These are phyloP conservation scores for Clitarchus hookeri DNA, from an alignment of 2,888 invertebrate species.

Conservation along the genomic window DNA sequence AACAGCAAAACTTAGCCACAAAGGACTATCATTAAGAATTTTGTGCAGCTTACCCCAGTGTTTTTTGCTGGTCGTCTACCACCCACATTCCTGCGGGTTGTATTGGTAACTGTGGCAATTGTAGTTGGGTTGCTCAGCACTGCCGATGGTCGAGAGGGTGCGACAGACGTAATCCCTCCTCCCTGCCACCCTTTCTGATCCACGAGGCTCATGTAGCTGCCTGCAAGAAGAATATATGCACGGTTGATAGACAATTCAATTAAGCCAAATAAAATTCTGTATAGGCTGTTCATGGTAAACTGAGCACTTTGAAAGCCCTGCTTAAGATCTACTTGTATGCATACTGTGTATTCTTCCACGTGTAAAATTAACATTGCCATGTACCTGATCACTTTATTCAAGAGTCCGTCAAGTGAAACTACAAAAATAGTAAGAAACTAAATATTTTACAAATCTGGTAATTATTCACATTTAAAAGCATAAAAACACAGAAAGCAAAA, in stretches of 20 bases:
- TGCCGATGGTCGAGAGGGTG: slow-evolving; percentile 31
- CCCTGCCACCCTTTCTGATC: slow-evolving; percentile 59
- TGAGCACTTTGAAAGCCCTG: no score
- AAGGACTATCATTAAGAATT: no score
- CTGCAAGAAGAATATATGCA: slow-evolving; percentile 31
- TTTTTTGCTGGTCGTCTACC: slow-evolving; percentile 80
- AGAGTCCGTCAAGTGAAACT: no score
- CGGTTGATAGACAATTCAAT: background rate
- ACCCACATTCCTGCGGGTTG: slow-evolving; percentile 78
- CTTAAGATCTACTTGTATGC: no score
- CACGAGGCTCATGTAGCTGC: slow-evolving; percentile 48
- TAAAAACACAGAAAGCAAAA: no score
- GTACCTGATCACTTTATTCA: no score
- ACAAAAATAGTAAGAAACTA: background rate
- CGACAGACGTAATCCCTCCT: slow-evolving; percentile 49
- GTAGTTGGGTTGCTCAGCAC: slow-evolving; percentile 43
- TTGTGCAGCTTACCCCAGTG: slow-evolving; percentile 49
- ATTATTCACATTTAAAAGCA: no score
- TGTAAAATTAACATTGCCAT: no score
- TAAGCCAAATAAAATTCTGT: background rate
- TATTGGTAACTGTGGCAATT: slow-evolving; percentile 50
- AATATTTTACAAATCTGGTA: slow-evolving; percentile 16
- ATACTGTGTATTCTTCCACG: no score
- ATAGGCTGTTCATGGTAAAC: no score
- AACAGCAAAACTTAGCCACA: no score